phyloP scores from a whole-genome alignment of 1,140 invertebrate species.

The Chlorops oryzae region DNA sequence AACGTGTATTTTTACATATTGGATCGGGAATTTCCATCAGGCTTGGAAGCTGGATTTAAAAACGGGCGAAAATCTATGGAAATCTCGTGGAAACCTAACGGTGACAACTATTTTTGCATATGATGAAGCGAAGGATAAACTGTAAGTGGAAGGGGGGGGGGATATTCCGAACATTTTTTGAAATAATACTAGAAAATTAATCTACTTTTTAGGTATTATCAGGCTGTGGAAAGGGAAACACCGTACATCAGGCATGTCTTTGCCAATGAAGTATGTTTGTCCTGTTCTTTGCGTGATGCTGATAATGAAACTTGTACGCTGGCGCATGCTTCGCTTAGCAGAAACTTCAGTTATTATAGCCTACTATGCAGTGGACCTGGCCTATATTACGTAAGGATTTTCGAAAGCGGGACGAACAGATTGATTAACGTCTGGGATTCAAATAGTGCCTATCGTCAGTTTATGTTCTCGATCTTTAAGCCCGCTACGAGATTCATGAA shows the following conservation, averaged over 20 bases:
- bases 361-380: slow-evolving; percentile 65
- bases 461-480: slow-evolving; percentile 54
- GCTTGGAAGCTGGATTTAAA: slow-evolving; percentile 37
- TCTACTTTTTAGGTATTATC: slow-evolving; percentile 30
- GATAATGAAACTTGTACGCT: slow-evolving; percentile 47
- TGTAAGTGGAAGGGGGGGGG: too few relatives aligned
- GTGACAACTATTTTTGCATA: slow-evolving; percentile 33
- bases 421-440: slow-evolving; percentile 55
- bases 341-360: slow-evolving; percentile 59
- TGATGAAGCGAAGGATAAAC: slow-evolving; percentile 32
- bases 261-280: slow-evolving; percentile 47
- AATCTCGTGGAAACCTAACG: slow-evolving; percentile 30
- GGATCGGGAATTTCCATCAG: slow-evolving; percentile 40
- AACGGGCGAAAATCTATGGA: slow-evolving; percentile 32
- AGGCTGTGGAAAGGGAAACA: slow-evolving; percentile 26
- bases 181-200: too few relatives aligned
- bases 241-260: slow-evolving; percentile 31
- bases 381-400: slow-evolving; percentile 45
- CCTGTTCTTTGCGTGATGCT: slow-evolving; percentile 46
- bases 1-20: slow-evolving; percentile 34
- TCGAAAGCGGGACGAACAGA: slow-evolving; percentile 14
- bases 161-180: too few relatives aligned
- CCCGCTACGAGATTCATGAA: slow-evolving; percentile 61
- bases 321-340: slow-evolving; percentile 58
- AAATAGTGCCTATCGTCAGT: slow-evolving; percentile 55